phyloP scores from a whole-genome alignment of 64 coral and sea anemone genomes.

The Dendronephthya gigantea region DNA sequence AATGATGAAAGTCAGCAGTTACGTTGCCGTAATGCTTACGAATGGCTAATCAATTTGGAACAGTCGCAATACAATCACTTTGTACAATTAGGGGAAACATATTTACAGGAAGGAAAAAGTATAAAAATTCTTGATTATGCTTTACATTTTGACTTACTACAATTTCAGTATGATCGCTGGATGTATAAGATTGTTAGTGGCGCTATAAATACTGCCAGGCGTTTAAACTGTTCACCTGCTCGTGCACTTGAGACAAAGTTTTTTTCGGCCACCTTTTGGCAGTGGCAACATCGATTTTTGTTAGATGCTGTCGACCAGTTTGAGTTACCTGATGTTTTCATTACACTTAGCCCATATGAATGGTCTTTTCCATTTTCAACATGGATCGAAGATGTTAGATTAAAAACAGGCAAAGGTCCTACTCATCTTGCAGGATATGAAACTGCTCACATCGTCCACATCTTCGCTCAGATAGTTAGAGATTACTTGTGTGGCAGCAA shows the following conservation, averaged over 20 bases:
- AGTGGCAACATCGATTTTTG: constrained; percentile 35
- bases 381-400: neutral
- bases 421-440: too few species aligned
- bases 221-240: neutral
- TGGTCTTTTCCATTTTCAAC: constrained; percentile 35
- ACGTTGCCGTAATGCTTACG: too few species aligned
- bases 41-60: too few species aligned
- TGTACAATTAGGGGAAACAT: too few species aligned
- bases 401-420: neutral
- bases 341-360: constrained; percentile 29
- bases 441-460: too few species aligned
- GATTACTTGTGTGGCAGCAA: constrained; percentile 28
- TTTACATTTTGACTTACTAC: constrained; percentile 24
- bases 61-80: neutral
- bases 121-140: constrained; percentile 31
- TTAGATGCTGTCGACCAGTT: constrained; percentile 26
- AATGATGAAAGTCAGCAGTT: too few species aligned
- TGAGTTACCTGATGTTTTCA: constrained; percentile 19
- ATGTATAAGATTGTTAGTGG: constrained; percentile 34
- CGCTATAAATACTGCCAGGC: neutral
- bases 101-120: too few species aligned
- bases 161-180: constrained; percentile 43
- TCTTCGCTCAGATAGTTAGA: constrained; percentile 16
- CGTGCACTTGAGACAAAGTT: constrained; percentile 24
- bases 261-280: constrained; percentile 42